Base-by-base conservation (phyloP, 2,888 invertebrate genomes). In the Rhyacophila evoluta region DNA sequence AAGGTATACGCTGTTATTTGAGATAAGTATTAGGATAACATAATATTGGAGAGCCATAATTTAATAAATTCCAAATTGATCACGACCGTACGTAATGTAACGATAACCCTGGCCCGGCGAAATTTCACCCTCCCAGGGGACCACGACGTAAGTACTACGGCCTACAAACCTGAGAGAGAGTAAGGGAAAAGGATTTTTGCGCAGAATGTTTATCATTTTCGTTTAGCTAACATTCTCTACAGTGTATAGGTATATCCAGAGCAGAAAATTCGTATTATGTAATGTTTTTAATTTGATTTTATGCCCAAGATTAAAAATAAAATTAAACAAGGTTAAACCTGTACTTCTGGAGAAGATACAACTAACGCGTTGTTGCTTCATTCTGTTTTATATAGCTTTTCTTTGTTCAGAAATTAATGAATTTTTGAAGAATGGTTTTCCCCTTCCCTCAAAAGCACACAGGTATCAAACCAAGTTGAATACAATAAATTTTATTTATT, bases 11-110 rank as follows among this genome's bases (percentile, higher is more conserved):
- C 19, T 55, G 55, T 55, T 55, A 55, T 55, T 55, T 19, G 55
- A 55, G 55, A 55, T 55, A 55, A 55, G 55, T 55, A 55, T 55
- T 55, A 55, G 55, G 55, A 55, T 55, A 55, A 55, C 55, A 55
- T 55, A 55, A 55, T 55, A 55, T 55, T 19, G 55, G 55, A 55
- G 19, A 55, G 55, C 55, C 55, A 55, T 55, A 55, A 55, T 55
- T 55, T 55, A 55, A 55, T 55, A 55, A 55, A 55, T 55, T 55
- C 55, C 25, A 55, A 55, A 55, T 55, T 55, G 55, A 55, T 55
- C 55, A 55, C 55, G 55, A 19, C 55, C 55, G 55, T 55, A 55
- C 25, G 55, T 33, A 33, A 2, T 33, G 29, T 55, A 55, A 55
- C 55, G 55, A 55, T 55, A 55, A 19, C 19, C 55, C 55, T 2